phyloP scores from a whole-genome alignment of 1,140 invertebrate species.

The Ceratina calcarata region DNA sequence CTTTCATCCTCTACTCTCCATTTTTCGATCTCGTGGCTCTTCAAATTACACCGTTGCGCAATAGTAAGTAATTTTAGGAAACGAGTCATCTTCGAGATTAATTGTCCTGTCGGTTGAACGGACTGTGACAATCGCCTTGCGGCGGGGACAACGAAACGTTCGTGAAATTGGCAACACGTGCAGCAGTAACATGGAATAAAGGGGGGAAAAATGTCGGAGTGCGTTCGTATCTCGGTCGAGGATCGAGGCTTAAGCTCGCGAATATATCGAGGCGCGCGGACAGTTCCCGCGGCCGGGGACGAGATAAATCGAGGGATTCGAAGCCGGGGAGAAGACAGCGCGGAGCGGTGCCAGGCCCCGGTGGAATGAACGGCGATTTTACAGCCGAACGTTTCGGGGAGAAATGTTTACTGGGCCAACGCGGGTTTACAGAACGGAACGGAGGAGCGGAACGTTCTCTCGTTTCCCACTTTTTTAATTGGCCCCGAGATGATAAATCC shows the following conservation, averaged over 20 bases:
- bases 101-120: no score
- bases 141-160: no score
- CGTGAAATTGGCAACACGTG: background rate
- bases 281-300: background rate
- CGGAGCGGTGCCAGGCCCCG: background rate
- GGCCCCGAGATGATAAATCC: conserved; percentile 74
- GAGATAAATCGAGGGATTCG: conserved; percentile 27
- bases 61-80: background rate
- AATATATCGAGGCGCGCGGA: conserved; percentile 12
- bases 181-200: background rate
- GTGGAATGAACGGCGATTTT: conserved; percentile 35
- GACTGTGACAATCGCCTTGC: background rate
- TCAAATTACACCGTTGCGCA: background rate
- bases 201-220: background rate
- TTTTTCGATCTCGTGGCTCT: background rate
- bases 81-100: no score
- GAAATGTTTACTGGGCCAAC: conserved; percentile 50
- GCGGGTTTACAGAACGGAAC: conserved; percentile 77
- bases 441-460: conserved; percentile 64
- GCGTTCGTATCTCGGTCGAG: conserved; percentile 9
- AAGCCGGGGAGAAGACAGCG: background rate
- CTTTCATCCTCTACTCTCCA: conserved; percentile 11
- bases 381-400: conserved; percentile 58
- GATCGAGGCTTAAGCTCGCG: conserved; percentile 6
- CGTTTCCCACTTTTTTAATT: conserved; percentile 77